These are phyloP conservation scores for Eciton burchellii DNA, from an alignment of 1,140 invertebrate genomes.

Conservation along the genomic window DNA sequence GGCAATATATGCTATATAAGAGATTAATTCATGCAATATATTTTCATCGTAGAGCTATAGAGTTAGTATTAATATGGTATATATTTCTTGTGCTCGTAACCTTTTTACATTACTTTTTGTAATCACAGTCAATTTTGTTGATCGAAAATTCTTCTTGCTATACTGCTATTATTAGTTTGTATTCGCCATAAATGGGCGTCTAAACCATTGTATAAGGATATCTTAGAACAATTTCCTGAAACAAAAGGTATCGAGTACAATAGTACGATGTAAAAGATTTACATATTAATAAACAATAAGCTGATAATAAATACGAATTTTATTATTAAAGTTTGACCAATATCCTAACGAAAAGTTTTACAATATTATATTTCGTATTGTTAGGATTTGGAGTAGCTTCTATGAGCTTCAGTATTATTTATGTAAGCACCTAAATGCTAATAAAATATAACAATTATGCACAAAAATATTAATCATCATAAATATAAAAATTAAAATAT, in stretches of 20 bases:
- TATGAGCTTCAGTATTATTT: background rate
- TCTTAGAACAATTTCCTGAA: background rate
- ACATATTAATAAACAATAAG: background rate
- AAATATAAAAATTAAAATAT: background rate
- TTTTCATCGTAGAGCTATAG: slow-evolving; percentile 36
- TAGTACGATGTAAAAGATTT: background rate
- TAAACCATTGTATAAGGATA: background rate
- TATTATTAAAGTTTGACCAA: slow-evolving; percentile 40
- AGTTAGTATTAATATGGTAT: slow-evolving; percentile 29
- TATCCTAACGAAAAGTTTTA: slow-evolving; percentile 32
- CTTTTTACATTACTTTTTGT: slow-evolving; percentile 1
- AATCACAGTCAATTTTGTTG: background rate
- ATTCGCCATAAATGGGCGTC: background rate
- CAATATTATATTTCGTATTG: slow-evolving; percentile 43
- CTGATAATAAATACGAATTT: slow-evolving; percentile 27
- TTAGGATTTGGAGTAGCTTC: slow-evolving; percentile 11
- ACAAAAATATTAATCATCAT: background rate
- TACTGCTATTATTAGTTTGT: background rate
- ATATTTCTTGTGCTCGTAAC: background rate
- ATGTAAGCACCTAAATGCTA: slow-evolving; percentile 27
- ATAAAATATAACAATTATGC: background rate
- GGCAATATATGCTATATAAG: slow-evolving; percentile 3
- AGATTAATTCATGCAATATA: slow-evolving; percentile 31
- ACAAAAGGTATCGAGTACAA: slow-evolving; percentile 1
- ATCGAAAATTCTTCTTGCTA: background rate